Percentiles rank a stretch among this genome's conserved stretches.
These are phyloP conservation scores for Nephrotoma appendiculata DNA, from an alignment of 2,888 invertebrate species.

Conservation along the genomic window DNA sequence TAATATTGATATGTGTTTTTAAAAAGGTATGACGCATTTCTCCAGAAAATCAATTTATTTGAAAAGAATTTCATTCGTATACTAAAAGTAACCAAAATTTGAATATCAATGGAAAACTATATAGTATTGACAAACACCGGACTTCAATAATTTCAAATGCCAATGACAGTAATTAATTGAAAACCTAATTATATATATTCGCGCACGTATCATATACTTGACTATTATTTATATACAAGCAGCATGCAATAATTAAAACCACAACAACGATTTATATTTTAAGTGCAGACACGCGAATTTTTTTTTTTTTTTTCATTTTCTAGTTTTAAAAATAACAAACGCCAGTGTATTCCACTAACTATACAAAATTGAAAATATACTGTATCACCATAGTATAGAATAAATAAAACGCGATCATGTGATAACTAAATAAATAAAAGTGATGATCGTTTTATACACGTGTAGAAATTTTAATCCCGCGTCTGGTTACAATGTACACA, in stretches of 20 bases:
- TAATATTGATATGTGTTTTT: background rate
- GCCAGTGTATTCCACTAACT: background rate
- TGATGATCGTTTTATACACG: background rate
- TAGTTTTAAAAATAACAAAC: background rate
- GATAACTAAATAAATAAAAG: background rate
- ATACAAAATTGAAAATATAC: background rate
- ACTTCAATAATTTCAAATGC: background rate
- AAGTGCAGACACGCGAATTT: background rate
- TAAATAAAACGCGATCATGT: background rate
- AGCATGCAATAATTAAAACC: background rate
- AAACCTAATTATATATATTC: background rate
- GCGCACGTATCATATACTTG: background rate
- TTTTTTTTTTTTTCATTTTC: background rate
- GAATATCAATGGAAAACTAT: background rate
- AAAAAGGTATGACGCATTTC: background rate
- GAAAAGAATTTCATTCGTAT: background rate
- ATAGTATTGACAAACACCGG: background rate
- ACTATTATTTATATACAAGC: background rate
- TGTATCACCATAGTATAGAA: background rate
- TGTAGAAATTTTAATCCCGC: background rate
- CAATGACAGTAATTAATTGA: background rate
- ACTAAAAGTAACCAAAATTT: background rate
- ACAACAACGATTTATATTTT: background rate
- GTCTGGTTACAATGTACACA: background rate
- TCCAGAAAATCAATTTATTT: no score